phyloP scores from a whole-genome alignment of 30 jellyfish, hydroid and myxozoan genomes.

The Cassiopea andromeda region DNA sequence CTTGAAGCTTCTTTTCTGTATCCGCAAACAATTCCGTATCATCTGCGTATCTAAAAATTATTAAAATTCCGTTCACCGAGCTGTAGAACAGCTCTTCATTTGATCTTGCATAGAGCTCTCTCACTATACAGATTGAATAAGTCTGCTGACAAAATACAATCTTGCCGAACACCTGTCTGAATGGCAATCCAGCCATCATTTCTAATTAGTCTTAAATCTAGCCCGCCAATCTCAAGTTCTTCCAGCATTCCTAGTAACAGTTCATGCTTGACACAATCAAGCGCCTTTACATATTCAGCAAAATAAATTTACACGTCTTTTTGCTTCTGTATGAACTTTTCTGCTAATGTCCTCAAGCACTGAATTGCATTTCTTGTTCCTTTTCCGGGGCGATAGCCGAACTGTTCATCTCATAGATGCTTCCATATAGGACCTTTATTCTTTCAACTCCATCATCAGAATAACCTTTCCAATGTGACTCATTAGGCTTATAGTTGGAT shows the following conservation, averaged over 20 bases:
- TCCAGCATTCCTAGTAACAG: neutral
- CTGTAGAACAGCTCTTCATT: neutral
- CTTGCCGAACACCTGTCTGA: conserved; percentile 4
- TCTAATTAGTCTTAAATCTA: neutral
- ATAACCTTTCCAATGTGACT: conserved; percentile 3
- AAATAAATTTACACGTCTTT: conserved; percentile 7
- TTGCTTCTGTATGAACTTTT: neutral
- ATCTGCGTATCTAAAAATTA: conserved; percentile 11
- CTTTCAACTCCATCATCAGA: neutral
- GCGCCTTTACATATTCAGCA: conserved; percentile 27
- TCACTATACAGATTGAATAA: conserved; percentile 3
- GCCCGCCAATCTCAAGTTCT: neutral
- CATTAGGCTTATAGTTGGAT: conserved; percentile 13
- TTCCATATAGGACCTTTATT: conserved; percentile 4
- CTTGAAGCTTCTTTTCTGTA: conserved; percentile 25
- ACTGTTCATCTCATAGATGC: conserved; percentile 30
- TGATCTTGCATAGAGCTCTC: conserved; percentile 18
- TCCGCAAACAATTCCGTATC: neutral
- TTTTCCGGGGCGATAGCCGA: too few relatives aligned
- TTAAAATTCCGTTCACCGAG: conserved; percentile 10
- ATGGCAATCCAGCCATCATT: conserved; percentile 16
- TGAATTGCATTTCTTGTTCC: too few relatives aligned
- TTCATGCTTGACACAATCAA: conserved; percentile 15
- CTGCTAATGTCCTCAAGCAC: too few relatives aligned
- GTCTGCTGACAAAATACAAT: neutral